Conservation (phyloP, 2,797 vertebrate genomes). For the Choloepus didactylus region DNA sequence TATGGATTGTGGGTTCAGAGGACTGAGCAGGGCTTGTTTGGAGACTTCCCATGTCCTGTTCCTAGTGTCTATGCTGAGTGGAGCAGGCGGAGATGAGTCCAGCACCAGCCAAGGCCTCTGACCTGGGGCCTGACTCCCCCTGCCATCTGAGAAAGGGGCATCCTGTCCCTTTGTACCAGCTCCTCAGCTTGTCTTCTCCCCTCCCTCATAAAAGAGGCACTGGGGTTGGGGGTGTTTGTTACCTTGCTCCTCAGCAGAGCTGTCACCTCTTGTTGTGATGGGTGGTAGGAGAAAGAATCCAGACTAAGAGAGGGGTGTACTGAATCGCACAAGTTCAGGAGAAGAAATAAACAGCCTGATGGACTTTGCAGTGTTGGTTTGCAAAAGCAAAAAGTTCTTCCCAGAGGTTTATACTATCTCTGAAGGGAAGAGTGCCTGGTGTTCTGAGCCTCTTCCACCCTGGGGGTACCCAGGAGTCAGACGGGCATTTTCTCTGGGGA, state of each 20-base stretch:
- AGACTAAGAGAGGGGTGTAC: constrained; percentile 3
- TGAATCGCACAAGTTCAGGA: background rate
- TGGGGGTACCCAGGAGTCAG: background rate
- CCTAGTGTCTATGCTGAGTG: background rate
- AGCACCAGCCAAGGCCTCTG: background rate
- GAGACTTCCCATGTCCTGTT: background rate
- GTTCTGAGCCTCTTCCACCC: background rate
- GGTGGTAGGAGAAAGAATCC: background rate
- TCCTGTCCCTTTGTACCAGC: background rate
- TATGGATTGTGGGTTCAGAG: background rate
- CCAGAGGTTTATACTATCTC: background rate
- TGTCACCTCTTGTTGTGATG: background rate
- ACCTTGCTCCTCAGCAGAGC: background rate
- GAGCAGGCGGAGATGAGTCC: background rate
- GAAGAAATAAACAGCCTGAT: background rate
- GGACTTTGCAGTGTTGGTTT: constrained; percentile 40
- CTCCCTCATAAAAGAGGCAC: background rate
- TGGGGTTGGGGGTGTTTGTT: background rate
- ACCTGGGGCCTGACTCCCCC: background rate
- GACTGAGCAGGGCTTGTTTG: background rate
- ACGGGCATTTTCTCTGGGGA: background rate
- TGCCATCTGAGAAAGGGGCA: background rate
- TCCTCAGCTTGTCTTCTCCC: background rate
- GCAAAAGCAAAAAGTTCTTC: constrained; percentile 34
- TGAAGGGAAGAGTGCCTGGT: background rate